Base-by-base conservation (phyloP, 1,140 invertebrate species). In the Drosophila carrolli region DNA sequence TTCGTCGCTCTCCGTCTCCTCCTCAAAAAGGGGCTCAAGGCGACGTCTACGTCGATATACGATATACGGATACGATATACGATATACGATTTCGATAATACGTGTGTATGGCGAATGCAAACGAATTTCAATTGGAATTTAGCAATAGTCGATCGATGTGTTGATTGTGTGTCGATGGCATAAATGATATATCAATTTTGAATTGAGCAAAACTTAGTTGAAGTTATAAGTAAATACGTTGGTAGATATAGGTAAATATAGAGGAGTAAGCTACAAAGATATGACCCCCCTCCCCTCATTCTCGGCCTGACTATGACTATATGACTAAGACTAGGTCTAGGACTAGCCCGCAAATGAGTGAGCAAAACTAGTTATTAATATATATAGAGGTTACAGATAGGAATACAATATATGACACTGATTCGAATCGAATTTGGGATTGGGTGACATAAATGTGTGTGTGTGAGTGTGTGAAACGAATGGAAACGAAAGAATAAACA, bases 1-100 rank as follows among this genome's bases (percentile, higher is more conserved):
- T 79, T 92, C 91, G 61, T 92, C 91, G 77, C 92, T 92, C 73
- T 92, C 92, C 43, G 91, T 92, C 66, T 95, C 95, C 93, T 95
- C 95, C 93, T 95, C 95, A 70, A 95, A 93, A 43, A 95, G 92
- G 43, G 95, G 95, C 88, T 95, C 95, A 90, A 95, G 92, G 77
- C 95, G 94, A 93, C 95, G 90, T 90, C 92, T 92, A 92, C 75
- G 84, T 65, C 63, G 59, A 60, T 58, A 70, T 76, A 72, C 66
- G 47, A 46, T 32, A 59, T 60, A 71, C 66, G 73, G 10, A 47
- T 79, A 54, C 73, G 81, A 70, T 67, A 84, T 72, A 84, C 77
- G 80, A 67, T 60, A 48, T 78, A 54, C 81, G 80, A 58, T 60
- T 60, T 83, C 79, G 79, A 75, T 83, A 72, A 71, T 72, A 72